phyloP scores from a whole-genome alignment of 1,140 invertebrate genomes.

The Phocides pigmalion region DNA sequence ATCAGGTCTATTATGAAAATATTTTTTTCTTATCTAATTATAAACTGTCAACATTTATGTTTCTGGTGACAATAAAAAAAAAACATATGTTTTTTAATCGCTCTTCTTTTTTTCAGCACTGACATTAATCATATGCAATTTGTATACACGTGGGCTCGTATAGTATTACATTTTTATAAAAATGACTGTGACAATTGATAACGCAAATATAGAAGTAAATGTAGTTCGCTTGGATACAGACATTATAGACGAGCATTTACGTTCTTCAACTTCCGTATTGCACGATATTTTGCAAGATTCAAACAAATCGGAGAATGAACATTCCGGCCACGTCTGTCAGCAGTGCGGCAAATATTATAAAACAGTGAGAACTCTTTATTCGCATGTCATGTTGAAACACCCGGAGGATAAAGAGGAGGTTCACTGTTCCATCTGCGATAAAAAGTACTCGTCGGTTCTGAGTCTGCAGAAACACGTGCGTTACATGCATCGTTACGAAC shows the following conservation, averaged over 20 bases:
- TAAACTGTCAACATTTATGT: conserved; percentile 20
- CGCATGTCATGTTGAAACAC: conserved; percentile 55
- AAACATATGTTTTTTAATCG: conserved; percentile 30
- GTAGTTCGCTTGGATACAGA: conserved; percentile 55
- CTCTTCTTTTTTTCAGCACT: conserved; percentile 37
- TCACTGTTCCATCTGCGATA: conserved; percentile 53
- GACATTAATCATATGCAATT: conserved; percentile 24
- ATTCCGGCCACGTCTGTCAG: conserved; percentile 42
- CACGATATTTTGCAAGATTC: conserved; percentile 53
- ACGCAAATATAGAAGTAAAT: conserved; percentile 51
- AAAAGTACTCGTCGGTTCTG: conserved; percentile 56
- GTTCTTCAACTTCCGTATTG: conserved; percentile 54
- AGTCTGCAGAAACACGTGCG: conserved; percentile 64
- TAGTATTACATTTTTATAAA: conserved; percentile 16
- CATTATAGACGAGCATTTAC: conserved; percentile 57
- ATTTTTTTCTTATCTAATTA: conserved; percentile 4
- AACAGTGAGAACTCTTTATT: conserved; percentile 49
- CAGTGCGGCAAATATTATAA: conserved; percentile 62
- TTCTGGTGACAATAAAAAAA: conserved; percentile 30
- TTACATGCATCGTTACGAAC: conserved; percentile 60
- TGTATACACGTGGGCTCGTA: neutral
- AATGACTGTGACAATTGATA: conserved; percentile 38
- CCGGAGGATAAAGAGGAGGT: conserved; percentile 44
- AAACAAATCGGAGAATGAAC: conserved; percentile 24
- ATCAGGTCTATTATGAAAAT: too few species aligned